phyloP scores from a whole-genome alignment of 2,888 invertebrate genomes.

The Patella caerulea region DNA sequence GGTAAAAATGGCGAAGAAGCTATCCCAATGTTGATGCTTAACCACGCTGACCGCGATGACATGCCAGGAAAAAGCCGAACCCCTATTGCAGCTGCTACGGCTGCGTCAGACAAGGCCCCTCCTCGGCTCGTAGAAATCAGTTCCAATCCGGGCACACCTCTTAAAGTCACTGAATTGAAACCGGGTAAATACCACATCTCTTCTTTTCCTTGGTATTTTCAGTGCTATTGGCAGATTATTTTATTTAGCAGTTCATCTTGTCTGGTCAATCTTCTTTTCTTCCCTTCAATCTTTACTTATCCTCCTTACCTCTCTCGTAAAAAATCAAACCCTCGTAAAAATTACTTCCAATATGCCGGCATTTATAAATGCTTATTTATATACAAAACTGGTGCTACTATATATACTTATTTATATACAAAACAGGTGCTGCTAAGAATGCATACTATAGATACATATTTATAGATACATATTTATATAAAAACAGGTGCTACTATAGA shows the following conservation, averaged over 20 bases:
- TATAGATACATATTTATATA: too few relatives aligned
- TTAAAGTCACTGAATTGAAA: slow-evolving; percentile 61
- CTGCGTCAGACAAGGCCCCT: slow-evolving; percentile 45
- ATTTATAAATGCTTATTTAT: too few relatives aligned
- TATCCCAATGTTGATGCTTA: slow-evolving; percentile 69
- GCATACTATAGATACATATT: too few relatives aligned
- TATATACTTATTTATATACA: too few relatives aligned
- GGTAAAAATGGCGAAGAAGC: slow-evolving; percentile 68
- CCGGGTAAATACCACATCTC: slow-evolving; percentile 52
- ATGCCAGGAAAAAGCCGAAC: slow-evolving; percentile 30
- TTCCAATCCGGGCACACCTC: slow-evolving; percentile 59
- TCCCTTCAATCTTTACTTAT: too few relatives aligned
- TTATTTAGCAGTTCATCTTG: neutral
- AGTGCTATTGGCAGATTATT: neutral
- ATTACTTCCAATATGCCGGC: too few relatives aligned
- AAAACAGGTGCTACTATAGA: too few relatives aligned
- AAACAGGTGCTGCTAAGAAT: too few relatives aligned
- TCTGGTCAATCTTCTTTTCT: neutral
- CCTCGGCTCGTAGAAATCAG: slow-evolving; percentile 61
- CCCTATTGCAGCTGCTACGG: slow-evolving; percentile 35
- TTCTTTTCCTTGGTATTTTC: neutral
- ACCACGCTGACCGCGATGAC: slow-evolving; percentile 61
- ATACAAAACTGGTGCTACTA: too few relatives aligned
- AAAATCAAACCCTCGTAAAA: too few relatives aligned
- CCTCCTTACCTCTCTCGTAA: too few relatives aligned